Percentiles rank a stretch among this genome's conserved stretches.
These are phyloP conservation scores for Nineta flava DNA, from an alignment of 2,888 invertebrate species.

Conservation along the genomic window DNA sequence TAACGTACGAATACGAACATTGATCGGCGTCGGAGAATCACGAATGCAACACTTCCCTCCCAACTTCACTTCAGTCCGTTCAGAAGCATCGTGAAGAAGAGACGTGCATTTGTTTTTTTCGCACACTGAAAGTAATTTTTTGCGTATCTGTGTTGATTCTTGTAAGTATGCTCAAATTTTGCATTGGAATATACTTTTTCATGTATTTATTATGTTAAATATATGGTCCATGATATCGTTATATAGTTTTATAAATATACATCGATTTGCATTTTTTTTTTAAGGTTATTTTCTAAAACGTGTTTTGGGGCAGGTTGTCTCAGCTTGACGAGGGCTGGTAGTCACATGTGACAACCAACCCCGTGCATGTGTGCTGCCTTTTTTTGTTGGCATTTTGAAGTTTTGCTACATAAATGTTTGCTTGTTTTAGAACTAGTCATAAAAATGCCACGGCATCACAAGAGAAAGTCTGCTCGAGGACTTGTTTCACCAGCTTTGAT, in stretches of 20 bases:
- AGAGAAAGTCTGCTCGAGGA: neutral
- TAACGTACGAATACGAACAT: neutral
- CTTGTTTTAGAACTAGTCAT: neutral
- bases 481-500: neutral
- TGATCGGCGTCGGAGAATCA: neutral
- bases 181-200: neutral
- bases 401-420: neutral
- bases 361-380: neutral
- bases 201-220: neutral
- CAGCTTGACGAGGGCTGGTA: neutral
- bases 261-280: neutral
- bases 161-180: neutral
- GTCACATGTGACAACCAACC: slow-evolving; percentile 1
- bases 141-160: neutral
- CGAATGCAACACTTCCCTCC: neutral
- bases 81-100: neutral
- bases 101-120: neutral
- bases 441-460: neutral
- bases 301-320: slow-evolving; percentile 1
- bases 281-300: neutral
- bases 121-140: neutral
- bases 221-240: neutral
- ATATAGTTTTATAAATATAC: neutral
- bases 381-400: neutral
- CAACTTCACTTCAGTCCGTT: neutral